Evolutionary conservation across 2,113 vertebrate genomes (phyloP), one percentile per base, ranked within the genome.

Genomic region (Hyaena hyaena): DNA sequence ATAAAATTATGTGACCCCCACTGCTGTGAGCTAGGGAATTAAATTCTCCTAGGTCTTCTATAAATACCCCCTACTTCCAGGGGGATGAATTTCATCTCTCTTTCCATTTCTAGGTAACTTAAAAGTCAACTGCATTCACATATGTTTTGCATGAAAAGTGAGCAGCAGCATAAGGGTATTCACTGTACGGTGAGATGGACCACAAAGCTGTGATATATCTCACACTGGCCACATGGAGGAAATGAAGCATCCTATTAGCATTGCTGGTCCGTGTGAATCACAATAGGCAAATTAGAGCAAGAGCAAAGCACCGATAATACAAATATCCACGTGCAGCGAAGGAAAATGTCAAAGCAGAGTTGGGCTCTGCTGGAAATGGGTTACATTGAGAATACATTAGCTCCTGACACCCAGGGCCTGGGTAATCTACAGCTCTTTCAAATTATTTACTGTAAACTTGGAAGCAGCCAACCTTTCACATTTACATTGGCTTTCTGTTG

Each of bases 331-430:
- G 69, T 88, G 74, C 61, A 11, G 81, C 11, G 7, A 93, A 97
- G 96, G 66, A 68, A 96, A 97, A 96, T 95, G 94, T 96, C 92
- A 95, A 96, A 93, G 88, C 16, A n/a, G 55, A 96, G 90, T 95
- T 80, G 48, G 63, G 85, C 90, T 92, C 89, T 90, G 76, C 82
- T 74, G 76, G 90, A 94, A 97, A 92, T 87, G 93, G 93, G 90
- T 97, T 97, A 90, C 85, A 89, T 97, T 98, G 96, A 96, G 97
- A 96, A 96, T 43, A n/a, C 94, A 84, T 98, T 97, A 97, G 88
- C 88, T 97, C 76, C 66, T 95, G 92, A 95, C 95, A 93, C 43
- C 43, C 66, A 90, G 77, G 82, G 68, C 19, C 74, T 17, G 1
- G 45, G 77, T 96, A 92, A 97, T 94, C 91, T 92, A 81, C 39